Percentiles rank a stretch among this genome's conserved stretches.
phyloP scores from a whole-genome alignment of 2,797 vertebrate species.

The Gila robusta region DNA sequence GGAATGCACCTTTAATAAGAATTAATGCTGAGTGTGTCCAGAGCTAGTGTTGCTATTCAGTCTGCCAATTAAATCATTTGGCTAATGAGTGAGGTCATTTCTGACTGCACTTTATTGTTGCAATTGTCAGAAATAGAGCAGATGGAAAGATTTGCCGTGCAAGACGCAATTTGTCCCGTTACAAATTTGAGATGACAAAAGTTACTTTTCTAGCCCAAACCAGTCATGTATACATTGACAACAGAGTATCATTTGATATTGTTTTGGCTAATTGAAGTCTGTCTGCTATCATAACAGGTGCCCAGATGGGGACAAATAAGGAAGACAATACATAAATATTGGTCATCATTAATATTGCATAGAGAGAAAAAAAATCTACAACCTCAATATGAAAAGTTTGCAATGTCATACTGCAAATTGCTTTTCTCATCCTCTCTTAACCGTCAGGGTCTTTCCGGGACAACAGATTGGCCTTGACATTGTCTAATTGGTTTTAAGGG shows the following conservation, averaged over 20 bases:
- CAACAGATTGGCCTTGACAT: conserved; percentile 12
- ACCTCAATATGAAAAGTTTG: not conserved
- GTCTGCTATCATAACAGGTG: not conserved
- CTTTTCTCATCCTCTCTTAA: not conserved
- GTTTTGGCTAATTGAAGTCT: conserved; percentile 1
- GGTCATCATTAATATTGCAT: not conserved
- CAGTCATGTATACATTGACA: not conserved
- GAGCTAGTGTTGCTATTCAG: conserved; percentile 31
- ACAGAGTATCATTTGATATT: conserved; percentile 9
- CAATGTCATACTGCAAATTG: conserved; percentile 3
- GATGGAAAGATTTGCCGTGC: not conserved
- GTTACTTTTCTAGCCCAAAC: not conserved
- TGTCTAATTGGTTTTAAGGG: conserved; percentile 13
- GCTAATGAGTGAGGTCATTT: conserved; percentile 19
- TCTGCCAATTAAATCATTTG: conserved; percentile 41
- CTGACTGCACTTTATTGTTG: not conserved
- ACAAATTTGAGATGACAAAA: not conserved
- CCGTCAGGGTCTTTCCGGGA: not conserved
- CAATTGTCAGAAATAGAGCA: conserved; percentile 1
- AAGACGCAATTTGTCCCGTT: conserved; percentile 3
- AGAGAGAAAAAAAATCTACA: not conserved
- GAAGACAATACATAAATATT: not conserved
- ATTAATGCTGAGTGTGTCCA: conserved; percentile 29
- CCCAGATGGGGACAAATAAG: not conserved
- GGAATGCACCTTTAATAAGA: conserved; percentile 39